These are phyloP conservation scores for Podarcis cretensis DNA, from an alignment of 2,113 vertebrate species.

Conservation along the genomic window DNA sequence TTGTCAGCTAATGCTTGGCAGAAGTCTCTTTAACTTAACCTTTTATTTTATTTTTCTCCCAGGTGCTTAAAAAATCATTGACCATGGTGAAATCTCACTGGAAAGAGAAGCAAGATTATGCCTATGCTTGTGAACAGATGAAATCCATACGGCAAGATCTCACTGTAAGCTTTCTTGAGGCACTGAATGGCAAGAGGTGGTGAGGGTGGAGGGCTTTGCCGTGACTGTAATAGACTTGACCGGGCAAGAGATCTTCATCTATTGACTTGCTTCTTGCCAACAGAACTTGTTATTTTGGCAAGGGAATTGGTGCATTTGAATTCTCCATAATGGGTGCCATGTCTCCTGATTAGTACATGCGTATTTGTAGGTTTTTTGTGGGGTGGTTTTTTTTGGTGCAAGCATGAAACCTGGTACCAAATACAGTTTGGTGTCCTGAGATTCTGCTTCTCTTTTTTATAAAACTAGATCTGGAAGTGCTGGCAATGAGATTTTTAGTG, in stretches of 20 bases:
- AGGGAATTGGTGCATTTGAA: background rate
- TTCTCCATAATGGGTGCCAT: background rate
- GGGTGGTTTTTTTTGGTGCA: background rate
- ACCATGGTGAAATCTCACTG: constrained; percentile 87
- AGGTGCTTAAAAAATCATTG: constrained; percentile 89
- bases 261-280: background rate
- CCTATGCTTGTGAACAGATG: constrained; percentile 93
- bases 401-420: background rate
- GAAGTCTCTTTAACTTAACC: accelerated
- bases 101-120: constrained; percentile 89
- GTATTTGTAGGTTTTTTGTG: background rate
- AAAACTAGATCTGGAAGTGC: background rate
- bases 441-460: no score
- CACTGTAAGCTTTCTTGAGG: constrained; percentile 73
- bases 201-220: background rate
- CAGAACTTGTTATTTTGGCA: background rate
- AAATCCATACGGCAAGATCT: constrained; percentile 93
- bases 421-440: background rate
- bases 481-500: background rate
- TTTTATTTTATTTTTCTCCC: background rate
- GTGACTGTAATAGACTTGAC: background rate
- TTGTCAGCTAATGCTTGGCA: background rate
- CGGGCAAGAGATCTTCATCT: background rate
- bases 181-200: background rate
- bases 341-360: background rate